Evolutionary conservation across 2,888 invertebrate species (phyloP), one percentile per base, ranked within the genome.

Genomic region (Aphodius sticticus): DNA sequence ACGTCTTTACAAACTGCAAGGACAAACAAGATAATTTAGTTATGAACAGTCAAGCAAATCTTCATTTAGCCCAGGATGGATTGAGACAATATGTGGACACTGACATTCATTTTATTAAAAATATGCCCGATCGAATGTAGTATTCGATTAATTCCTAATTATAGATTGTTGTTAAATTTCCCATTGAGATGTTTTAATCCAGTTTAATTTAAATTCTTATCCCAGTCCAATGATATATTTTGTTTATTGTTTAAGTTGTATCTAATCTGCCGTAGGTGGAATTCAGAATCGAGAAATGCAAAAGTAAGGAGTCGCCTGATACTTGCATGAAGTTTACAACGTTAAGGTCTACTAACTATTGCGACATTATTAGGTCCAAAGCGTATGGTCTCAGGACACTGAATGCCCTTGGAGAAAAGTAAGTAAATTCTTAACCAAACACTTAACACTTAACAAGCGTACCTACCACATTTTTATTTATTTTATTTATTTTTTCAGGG

Each of bases 291-390:
- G 74, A 74, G 35, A 74, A 74, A 35, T 74, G 74, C n/a, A 74
- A 37, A 26, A 74, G 36, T 36, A 74, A 74, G 35, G 74, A 74
- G 37, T 9, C 74, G 2, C 74, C 74, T 12, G 74, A 74, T 15
- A 74, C 36, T 26, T 74, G 74, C 37, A 74, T 35, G 37, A 74
- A 74, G 12, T 37, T 74, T 4, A 36, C 35, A 36, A 35, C 35
- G 37, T n/a, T 74, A 12, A 35, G 36, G 6, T 26, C 7, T 26
- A 35, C 35, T 26, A 74, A 74, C n/a, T 37, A 35, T 35, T 36
- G 37, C 36, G 74, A 74, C 7, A 36, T 74, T 35, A 37, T 35
- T 2, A 26, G 16, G 6, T 16, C 71, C 0, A 35, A 74, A 36
- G 9, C 7, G n/a, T 74, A 74, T 6, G 16, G 16, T 74, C 35